Percentiles rank a stretch among this genome's conserved stretches.
These are phyloP conservation scores for Dicyrtomina minuta DNA, from an alignment of 2,888 invertebrate genomes.

Conservation along the genomic window DNA sequence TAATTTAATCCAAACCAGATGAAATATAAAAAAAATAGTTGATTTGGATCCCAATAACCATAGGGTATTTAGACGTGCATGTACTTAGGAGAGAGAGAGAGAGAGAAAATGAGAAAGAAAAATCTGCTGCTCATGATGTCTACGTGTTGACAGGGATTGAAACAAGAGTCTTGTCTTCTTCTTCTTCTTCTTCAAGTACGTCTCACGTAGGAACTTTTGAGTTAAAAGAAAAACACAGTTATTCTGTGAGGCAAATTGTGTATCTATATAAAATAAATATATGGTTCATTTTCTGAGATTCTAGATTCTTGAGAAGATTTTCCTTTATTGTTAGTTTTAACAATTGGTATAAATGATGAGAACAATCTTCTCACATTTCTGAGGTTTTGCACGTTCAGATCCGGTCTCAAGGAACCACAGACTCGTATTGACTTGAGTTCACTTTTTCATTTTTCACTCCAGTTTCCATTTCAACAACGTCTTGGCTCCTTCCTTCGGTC, in stretches of 20 bases:
- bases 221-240: constrained; percentile 5
- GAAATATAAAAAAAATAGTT: too few species aligned
- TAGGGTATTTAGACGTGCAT: too few species aligned
- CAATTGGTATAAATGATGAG: background rate
- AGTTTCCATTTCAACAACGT: constrained; percentile 27
- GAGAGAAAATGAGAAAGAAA: background rate
- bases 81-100: background rate
- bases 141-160: constrained; percentile 1
- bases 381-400: constrained; percentile 7
- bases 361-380: constrained; percentile 7
- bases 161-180: background rate
- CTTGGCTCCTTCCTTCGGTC: background rate
- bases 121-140: background rate
- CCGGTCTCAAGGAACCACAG: constrained; percentile 22
- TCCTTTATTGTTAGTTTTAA: too few species aligned
- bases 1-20: too few species aligned
- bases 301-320: too few species aligned
- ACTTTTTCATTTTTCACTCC: constrained; percentile 3
- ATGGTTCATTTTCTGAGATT: too few species aligned
- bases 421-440: constrained; percentile 2
- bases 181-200: constrained; percentile 3
- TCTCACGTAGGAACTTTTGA: background rate
- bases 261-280: too few species aligned
- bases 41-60: too few species aligned
- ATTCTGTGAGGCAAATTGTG: constrained; percentile 1